These are phyloP conservation scores for Ormyrus pomaceus DNA, from an alignment of 2,888 invertebrate genomes.

Conservation along the genomic window DNA sequence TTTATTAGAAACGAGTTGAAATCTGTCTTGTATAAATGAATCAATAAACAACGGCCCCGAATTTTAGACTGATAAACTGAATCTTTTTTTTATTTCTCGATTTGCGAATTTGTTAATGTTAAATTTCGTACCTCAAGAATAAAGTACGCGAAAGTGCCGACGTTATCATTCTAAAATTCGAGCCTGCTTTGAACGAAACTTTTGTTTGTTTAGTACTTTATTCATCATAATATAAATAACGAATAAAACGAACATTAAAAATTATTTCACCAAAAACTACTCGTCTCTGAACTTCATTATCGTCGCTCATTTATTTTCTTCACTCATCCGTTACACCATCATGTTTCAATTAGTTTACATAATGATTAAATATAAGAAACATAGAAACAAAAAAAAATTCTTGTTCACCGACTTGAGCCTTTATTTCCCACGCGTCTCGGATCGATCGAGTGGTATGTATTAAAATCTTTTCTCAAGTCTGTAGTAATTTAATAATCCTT, in stretches of 20 bases:
- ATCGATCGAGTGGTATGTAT: constrained; percentile 76
- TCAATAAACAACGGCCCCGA: constrained; percentile 46
- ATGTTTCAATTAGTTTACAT: constrained; percentile 43
- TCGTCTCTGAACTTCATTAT: constrained; percentile 58
- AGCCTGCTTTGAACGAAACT: constrained; percentile 66
- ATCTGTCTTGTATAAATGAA: constrained; percentile 55
- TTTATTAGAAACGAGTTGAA: constrained; percentile 51
- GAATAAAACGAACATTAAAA: constrained; percentile 66
- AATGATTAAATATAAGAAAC: constrained; percentile 48
- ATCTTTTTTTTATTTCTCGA: constrained; percentile 31
- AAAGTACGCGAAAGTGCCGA: not conserved
- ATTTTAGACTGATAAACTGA: constrained; percentile 55
- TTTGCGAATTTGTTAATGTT: not conserved
- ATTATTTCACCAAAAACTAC: constrained; percentile 61
- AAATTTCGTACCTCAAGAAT: not conserved
- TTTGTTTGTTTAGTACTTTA: constrained; percentile 66
- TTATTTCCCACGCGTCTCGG: constrained; percentile 76
- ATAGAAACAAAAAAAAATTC: constrained; percentile 67
- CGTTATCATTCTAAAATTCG: constrained; percentile 67
- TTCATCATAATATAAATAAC: constrained; percentile 63
- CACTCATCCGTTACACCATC: constrained; percentile 44
- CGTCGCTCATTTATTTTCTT: constrained; percentile 54
- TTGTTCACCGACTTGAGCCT: constrained; percentile 74
- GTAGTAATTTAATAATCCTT: constrained; percentile 58
- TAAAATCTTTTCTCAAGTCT: constrained; percentile 58